phyloP scores from a whole-genome alignment of 2,113 vertebrate genomes.

The Bufo bufo region DNA sequence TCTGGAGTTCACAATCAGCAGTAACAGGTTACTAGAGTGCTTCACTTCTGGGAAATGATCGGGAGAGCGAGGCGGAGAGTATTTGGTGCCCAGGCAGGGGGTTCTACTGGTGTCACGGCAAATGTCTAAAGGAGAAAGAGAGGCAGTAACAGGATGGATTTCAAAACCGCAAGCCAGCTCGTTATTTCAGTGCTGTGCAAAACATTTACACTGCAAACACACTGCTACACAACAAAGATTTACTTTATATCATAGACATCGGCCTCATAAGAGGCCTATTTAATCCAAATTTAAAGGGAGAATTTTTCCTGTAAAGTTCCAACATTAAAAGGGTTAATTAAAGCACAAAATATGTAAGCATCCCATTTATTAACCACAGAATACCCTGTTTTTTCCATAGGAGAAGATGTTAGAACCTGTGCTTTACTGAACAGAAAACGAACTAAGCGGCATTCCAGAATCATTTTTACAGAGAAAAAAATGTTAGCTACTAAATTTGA shows the following conservation, averaged over 20 bases:
- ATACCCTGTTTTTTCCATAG: background rate
- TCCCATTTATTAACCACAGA: slow-evolving; percentile 18
- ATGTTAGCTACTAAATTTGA: background rate
- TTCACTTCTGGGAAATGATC: slow-evolving; percentile 52
- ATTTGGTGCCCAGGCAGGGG: background rate
- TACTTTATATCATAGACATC: slow-evolving; percentile 7
- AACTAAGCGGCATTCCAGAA: background rate
- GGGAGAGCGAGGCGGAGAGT: background rate
- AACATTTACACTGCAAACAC: slow-evolving; percentile 42
- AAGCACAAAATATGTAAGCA: slow-evolving; percentile 18
- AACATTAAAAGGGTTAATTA: background rate
- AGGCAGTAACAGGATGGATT: slow-evolving; percentile 23
- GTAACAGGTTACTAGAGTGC: slow-evolving; percentile 49
- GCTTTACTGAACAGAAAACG: background rate
- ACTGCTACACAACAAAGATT: slow-evolving; percentile 7
- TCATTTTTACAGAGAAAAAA: background rate
- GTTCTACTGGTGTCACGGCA: slow-evolving; percentile 26
- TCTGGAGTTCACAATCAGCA: slow-evolving; percentile 36
- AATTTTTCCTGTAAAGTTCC: background rate
- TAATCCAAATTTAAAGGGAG: background rate
- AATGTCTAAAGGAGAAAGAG: slow-evolving; percentile 21
- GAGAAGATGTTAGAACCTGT: background rate
- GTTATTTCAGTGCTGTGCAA: slow-evolving; percentile 28
- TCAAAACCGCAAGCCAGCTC: slow-evolving; percentile 24
- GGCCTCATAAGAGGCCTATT: background rate